phyloP scores from a whole-genome alignment of 2,797 vertebrate species.

The Mico argentatus region DNA sequence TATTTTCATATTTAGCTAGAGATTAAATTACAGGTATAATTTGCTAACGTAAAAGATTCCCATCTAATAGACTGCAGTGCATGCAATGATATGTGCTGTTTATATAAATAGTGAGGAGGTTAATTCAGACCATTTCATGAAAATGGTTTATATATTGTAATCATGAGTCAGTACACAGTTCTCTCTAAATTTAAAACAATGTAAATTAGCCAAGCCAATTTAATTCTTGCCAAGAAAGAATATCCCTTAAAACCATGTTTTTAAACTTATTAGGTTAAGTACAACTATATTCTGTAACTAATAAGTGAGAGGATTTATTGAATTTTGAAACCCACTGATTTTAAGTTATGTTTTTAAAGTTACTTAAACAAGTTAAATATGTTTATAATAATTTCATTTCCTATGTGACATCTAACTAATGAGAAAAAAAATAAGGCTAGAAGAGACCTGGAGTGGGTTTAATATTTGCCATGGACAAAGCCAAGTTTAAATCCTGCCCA shows the following conservation, averaged over 20 bases:
- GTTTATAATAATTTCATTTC: slow-evolving; percentile 86
- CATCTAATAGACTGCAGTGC: slow-evolving; percentile 31
- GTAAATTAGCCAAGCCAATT: slow-evolving; percentile 72
- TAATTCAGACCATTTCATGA: slow-evolving; percentile 76
- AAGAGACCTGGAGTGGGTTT: slow-evolving; percentile 77
- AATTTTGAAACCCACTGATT: slow-evolving; percentile 84
- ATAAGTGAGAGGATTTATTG: slow-evolving; percentile 80
- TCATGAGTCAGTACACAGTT: slow-evolving; percentile 73
- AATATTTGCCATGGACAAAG: slow-evolving; percentile 84
- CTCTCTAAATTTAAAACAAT: slow-evolving; percentile 75
- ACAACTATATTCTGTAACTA: slow-evolving; percentile 77
- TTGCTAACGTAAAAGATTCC: slow-evolving; percentile 50
- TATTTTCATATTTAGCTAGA: slow-evolving; percentile 61
- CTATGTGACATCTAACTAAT: slow-evolving; percentile 84
- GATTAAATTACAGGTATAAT: slow-evolving; percentile 69
- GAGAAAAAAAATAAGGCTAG: slow-evolving; percentile 79
- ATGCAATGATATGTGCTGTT: slow-evolving; percentile 63
- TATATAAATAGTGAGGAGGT: slow-evolving; percentile 61
- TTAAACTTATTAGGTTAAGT: slow-evolving; percentile 75
- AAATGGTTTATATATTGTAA: slow-evolving; percentile 77
- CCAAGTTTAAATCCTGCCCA: slow-evolving; percentile 89
- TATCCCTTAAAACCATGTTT: slow-evolving; percentile 83
- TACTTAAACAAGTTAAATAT: slow-evolving; percentile 81
- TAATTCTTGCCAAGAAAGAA: slow-evolving; percentile 79
- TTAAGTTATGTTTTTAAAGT: slow-evolving; percentile 80